Evolutionary conservation across 2,113 vertebrate species (phyloP).

Genomic region (Ceyx cyanopectus): DNA sequence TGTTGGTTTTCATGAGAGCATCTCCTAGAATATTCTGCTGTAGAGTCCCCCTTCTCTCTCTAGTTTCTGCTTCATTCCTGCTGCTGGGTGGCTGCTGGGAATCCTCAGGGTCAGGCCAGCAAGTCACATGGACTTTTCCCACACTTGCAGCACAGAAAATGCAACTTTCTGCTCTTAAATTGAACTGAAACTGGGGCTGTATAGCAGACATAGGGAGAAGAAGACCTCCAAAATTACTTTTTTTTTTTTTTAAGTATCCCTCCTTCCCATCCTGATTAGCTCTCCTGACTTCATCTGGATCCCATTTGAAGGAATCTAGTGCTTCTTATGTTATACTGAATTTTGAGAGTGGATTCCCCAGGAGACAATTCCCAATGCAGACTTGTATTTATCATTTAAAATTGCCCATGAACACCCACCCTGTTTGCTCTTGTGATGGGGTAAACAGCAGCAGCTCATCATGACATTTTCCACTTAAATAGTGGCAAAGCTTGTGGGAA

Average conservation of each 20-base stretch:
- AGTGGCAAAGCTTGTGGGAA: neutral
- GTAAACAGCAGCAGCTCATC: neutral
- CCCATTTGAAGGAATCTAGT: neutral
- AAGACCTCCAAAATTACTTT: neutral
- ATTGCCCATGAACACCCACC: neutral
- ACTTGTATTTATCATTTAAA: neutral
- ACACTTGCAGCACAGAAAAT: neutral
- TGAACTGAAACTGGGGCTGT: constrained; percentile 18
- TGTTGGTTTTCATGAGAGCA: neutral
- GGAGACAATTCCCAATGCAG: neutral
- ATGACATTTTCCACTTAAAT: neutral
- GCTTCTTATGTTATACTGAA: neutral
- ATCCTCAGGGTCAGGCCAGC: neutral
- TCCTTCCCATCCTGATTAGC: neutral
- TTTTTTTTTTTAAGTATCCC: neutral
- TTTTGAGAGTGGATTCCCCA: neutral
- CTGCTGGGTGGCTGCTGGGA: neutral
- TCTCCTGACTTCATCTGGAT: neutral
- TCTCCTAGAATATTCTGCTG: neutral
- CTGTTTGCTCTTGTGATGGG: neutral
- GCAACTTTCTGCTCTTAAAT: neutral
- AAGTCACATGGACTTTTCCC: neutral
- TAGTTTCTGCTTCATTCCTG: neutral
- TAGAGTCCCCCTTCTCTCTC: neutral
- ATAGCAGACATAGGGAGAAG: neutral